Evolutionary conservation across 2,113 vertebrate genomes (phyloP), one percentile per base, ranked within the genome.

Genomic region (Zingel zingel): DNA sequence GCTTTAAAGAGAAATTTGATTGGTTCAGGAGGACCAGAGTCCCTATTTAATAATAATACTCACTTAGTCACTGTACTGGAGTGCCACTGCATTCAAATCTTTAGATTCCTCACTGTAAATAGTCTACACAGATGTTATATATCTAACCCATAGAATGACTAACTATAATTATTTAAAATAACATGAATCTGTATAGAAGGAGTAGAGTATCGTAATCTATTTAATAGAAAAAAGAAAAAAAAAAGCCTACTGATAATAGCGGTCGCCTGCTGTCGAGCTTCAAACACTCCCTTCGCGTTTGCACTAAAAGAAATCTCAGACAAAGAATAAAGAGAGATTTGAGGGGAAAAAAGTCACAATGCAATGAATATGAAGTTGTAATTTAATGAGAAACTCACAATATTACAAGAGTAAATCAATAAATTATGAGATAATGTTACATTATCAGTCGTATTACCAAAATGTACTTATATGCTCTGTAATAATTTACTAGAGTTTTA

Each of bases 91-190:
- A 61, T 45, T 74, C 25, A 1, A 75, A 23, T 14, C 9, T 61
- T 79, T 58, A 36, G 25, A 78, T 16, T 64, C n/a, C 27, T 58
- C 19, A 62, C 76, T 84, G 81, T 86, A 74, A 74, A 71, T 86
- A 23, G n/a, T 83, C 1, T 51, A 19, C 62, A 53, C 16, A 62
- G 27, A 57, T 57, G 27, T 47, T 54, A 25, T 43, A 48, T 64
- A 50, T 71, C 12, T 87, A 68, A 67, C 43, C 64, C 47, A 19
- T 23, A 27, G 48, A 84, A 33, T 50, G 33, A 69, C 18, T 77
- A 33, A 56, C 43, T 51, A 3, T 81, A 30, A 80, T 76, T 53
- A 81, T 77, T 71, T 61, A 47, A 58, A n/a, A 65, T 75, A 0
- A 66, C 59, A 66, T 45, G 23, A 47, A 65, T 74, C 56, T 76